A percentile compares a stretch with the other conserved stretches of the same genome.
phyloP scores from a whole-genome alignment of 2,888 invertebrate genomes.

The Leucania comma region DNA sequence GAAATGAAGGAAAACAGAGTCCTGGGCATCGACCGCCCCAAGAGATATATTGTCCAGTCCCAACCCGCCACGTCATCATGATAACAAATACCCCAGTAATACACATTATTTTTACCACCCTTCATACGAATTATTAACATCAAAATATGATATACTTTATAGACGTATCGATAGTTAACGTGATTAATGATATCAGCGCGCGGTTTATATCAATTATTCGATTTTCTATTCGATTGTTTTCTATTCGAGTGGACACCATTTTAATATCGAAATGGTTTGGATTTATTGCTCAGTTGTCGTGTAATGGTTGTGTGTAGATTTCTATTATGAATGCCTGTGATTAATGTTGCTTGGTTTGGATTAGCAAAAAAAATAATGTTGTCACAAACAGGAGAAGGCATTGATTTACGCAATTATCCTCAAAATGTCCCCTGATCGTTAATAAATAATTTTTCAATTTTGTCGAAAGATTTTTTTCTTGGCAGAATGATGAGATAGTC shows the following conservation, averaged over 20 bases:
- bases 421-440: not conserved
- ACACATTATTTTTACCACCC: slow-evolving; percentile 68
- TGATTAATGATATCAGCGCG: slow-evolving; percentile 77
- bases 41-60: slow-evolving; percentile 78
- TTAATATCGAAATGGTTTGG: slow-evolving; percentile 69
- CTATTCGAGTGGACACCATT: slow-evolving; percentile 69
- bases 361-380: slow-evolving; percentile 5
- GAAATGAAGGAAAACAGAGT: slow-evolving; percentile 86
- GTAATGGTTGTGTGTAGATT: slow-evolving; percentile 44
- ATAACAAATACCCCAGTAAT: slow-evolving; percentile 69
- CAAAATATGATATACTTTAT: slow-evolving; percentile 77
- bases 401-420: not conserved
- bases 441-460: not conserved
- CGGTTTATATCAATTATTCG: slow-evolving; percentile 81
- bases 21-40: slow-evolving; percentile 70
- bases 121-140: slow-evolving; percentile 69
- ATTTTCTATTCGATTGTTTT: slow-evolving; percentile 78
- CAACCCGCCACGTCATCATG: slow-evolving; percentile 73
- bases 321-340: slow-evolving; percentile 29
- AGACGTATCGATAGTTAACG: slow-evolving; percentile 75
- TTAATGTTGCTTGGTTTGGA: slow-evolving; percentile 17
- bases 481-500: not conserved
- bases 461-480: too few relatives aligned
- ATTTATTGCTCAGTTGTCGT: slow-evolving; percentile 60
- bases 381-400: not conserved